Evolutionary conservation across 2,888 invertebrate genomes (phyloP).

Genomic region (Carterocephalus palaemon): DNA sequence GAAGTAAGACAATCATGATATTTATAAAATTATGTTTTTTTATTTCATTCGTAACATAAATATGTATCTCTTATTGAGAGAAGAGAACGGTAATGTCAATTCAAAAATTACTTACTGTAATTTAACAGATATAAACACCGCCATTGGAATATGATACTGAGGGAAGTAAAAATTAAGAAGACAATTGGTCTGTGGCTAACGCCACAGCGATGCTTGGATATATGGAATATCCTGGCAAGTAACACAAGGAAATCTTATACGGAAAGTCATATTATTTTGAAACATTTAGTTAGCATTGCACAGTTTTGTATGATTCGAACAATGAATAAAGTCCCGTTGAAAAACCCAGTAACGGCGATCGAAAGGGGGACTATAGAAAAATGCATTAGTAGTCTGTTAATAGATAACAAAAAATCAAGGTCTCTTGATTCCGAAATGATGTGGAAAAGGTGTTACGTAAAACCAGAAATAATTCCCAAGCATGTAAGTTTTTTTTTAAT

Average conservation of each 20-base stretch:
- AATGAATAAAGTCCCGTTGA: background rate
- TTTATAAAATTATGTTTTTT: no score
- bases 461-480: constrained; percentile 46
- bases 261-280: constrained; percentile 45
- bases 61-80: no score
- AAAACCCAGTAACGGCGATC: constrained; percentile 32
- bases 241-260: constrained; percentile 44
- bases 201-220: constrained; percentile 51
- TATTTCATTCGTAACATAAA: no score
- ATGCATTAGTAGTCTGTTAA: constrained; percentile 40
- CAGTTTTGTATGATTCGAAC: constrained; percentile 14
- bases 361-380: constrained; percentile 51
- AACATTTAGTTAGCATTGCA: constrained; percentile 54
- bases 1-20: constrained; percentile 41
- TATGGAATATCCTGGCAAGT: constrained; percentile 54
- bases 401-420: constrained; percentile 40
- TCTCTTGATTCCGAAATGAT: constrained; percentile 26
- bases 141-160: constrained; percentile 61
- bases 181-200: constrained; percentile 53
- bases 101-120: constrained; percentile 3
- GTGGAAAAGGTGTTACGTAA: constrained; percentile 45
- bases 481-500: constrained; percentile 33
- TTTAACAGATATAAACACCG: constrained; percentile 55
- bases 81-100: no score
- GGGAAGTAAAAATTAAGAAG: constrained; percentile 50